Percentiles rank a stretch among this genome's conserved stretches.
These are phyloP conservation scores for Balanococcus diminutus DNA, from an alignment of 2,888 invertebrate genomes.

Conservation along the genomic window DNA sequence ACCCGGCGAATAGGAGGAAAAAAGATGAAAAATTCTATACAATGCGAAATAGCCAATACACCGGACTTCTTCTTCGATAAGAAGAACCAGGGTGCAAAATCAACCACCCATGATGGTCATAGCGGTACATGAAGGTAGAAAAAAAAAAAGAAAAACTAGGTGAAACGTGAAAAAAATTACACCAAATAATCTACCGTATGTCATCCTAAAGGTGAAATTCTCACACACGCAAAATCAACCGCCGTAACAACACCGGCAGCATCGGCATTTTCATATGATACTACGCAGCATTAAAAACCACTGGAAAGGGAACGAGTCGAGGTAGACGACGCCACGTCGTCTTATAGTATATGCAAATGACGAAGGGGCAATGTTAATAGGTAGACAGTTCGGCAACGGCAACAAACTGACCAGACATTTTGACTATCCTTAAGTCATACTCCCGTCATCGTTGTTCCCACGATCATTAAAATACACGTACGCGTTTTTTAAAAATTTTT, in stretches of 20 bases:
- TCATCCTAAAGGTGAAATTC: not conserved
- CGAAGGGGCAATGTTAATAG: not conserved
- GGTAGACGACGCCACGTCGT: not conserved
- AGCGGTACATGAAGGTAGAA: not conserved
- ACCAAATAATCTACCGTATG: not conserved
- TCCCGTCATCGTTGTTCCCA: slow-evolving; percentile 39
- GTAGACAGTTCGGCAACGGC: slow-evolving; percentile 43
- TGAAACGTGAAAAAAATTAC: not conserved
- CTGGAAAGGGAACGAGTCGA: not conserved
- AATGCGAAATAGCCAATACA: not conserved
- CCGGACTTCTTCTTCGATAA: not conserved
- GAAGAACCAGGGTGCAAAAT: not conserved
- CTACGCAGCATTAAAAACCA: not conserved
- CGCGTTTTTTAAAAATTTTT: too few relatives aligned
- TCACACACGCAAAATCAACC: slow-evolving; percentile 14
- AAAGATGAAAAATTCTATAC: not conserved
- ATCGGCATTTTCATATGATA: not conserved
- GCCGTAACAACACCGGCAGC: not conserved
- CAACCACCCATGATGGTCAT: not conserved
- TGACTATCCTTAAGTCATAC: not conserved
- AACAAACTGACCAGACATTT: slow-evolving; percentile 4
- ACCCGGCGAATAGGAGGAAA: not conserved
- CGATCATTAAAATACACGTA: slow-evolving; percentile 45
- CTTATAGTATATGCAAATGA: slow-evolving; percentile 28
- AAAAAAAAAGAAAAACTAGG: not conserved